Evolutionary conservation across 2,113 vertebrate genomes (phyloP), one percentile per base, ranked within the genome.

Genomic region (Ciconia boyciana): DNA sequence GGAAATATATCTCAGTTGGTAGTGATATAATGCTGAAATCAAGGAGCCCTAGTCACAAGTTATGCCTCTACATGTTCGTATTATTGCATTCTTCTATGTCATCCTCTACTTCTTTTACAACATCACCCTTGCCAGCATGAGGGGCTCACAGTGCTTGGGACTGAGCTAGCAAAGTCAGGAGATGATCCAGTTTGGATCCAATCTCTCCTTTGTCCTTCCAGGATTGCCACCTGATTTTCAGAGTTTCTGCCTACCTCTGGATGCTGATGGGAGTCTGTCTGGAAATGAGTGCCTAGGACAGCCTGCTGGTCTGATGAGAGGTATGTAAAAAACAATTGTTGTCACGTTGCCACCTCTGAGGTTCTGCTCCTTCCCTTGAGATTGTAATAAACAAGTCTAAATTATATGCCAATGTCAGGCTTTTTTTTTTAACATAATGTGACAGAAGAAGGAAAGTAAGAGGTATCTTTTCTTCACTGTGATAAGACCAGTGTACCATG

Each of bases 341-440:
- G 71, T 72, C 74, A 80, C 12, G 36, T 93, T 95, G 87, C 51
- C 64, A 87, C 65, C 88, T 91, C 76, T 80, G 85, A 92, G 82
- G 65, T 83, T 89, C 89, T 94, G 87, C 78, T 96, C 58, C 44
- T 93, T 82, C 83, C 61, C 85, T 95, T 94, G 83, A 94, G 91
- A 65, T 94, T 95, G 90, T 91, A 95, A 96, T 96, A 95, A 97
- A 95, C 80, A 96, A 93, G 88, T 93, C 83, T 89, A 84, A 95
- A 94, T 97, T 96, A 97, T 94, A 97, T 95, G 94, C 92, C 66
- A 95, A 77, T 92, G 65, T 87, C 55, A 87, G 94, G 77, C 12
- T 46, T 76, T 36, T 52, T 66, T 66, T 96, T 93, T 96, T 78
- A 96, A 92, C 80, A 93, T 60, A 72, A 55, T 76, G 74, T 74